phyloP scores from a whole-genome alignment of 2,797 vertebrate genomes.

The Diglossa cyanea region DNA sequence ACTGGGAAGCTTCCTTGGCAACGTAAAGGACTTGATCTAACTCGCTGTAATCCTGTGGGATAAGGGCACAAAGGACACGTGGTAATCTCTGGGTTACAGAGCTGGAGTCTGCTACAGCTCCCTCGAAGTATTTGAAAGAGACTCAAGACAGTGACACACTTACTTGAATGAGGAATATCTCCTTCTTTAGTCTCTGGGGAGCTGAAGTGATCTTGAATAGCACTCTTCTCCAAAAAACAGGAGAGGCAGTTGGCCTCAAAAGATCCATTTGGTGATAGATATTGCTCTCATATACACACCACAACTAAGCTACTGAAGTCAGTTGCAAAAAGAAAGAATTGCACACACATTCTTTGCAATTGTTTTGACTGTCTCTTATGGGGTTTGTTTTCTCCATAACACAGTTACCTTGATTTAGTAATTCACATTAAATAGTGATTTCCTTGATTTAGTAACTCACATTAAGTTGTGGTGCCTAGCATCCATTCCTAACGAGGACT shows the following conservation, averaged over 20 bases:
- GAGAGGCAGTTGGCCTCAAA: not conserved
- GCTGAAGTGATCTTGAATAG: not conserved
- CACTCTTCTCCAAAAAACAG: not conserved
- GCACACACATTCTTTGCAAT: not conserved
- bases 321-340: not conserved
- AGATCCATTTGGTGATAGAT: not conserved
- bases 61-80: not conserved
- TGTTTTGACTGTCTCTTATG: not conserved
- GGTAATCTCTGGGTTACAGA: not conserved
- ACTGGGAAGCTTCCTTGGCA: not conserved
- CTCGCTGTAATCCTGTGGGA: not conserved
- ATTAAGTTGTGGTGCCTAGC: not conserved
- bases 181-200: not conserved
- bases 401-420: not conserved
- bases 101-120: not conserved
- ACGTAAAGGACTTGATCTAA: not conserved
- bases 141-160: not conserved
- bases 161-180: not conserved
- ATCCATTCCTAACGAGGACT: not conserved
- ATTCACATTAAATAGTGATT: not conserved
- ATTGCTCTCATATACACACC: not conserved
- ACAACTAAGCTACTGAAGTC: not conserved
- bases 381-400: not conserved
- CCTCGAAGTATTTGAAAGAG: not conserved
- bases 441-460: not conserved